Evolutionary conservation across 92 coral and sea anemone species (phyloP), one percentile per base, ranked within the genome.

Genomic region (Anthopleura xanthogrammica): DNA sequence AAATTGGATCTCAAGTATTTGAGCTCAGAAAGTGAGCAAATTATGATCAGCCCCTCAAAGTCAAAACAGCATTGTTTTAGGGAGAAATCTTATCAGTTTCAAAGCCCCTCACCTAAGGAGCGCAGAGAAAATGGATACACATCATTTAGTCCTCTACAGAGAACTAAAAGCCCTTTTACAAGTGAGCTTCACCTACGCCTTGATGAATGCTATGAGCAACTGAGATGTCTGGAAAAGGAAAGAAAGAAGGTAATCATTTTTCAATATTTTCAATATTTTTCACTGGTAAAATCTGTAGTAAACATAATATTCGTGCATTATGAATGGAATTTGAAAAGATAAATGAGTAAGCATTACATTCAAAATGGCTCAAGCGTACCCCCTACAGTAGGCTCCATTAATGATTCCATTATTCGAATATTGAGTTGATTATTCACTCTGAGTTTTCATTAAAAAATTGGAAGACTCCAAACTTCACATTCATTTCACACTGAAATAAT

Each of bases 131-230:
- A 87, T 86, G 93, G 98, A 19, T 83, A 86, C 81, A 83, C 78
- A 7, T 88, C 89, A 60, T 94, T 91, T 66, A 75, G 84, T 36
- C 80, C 88, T 83, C 80, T 86, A 41, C 90, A 85, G 58, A 82
- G 93, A 64, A 85, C 86, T 39, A 93, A 90, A 50, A 93, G 94
- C 82, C 94, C 94, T 41, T 86, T 93, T 77, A 92, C 92, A 56
- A 94, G 93, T 87, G 99, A 97, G 80, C 83, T 97, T 77, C 97
- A 97, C 68, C 60, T 87, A 13, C 88, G 94, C 76, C 85, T 97
- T 76, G 99, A 97, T 82, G 95, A 97, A 85, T 97, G 99, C 71
- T 97, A 92, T 81, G 99, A 97, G 79, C 99, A 94, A 76, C 91
- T 97, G 11, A 88, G 99, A 77, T 83, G 88, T 71, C 83, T 97